phyloP scores from a whole-genome alignment of 2,888 invertebrate species.

The Sycophila texana region DNA sequence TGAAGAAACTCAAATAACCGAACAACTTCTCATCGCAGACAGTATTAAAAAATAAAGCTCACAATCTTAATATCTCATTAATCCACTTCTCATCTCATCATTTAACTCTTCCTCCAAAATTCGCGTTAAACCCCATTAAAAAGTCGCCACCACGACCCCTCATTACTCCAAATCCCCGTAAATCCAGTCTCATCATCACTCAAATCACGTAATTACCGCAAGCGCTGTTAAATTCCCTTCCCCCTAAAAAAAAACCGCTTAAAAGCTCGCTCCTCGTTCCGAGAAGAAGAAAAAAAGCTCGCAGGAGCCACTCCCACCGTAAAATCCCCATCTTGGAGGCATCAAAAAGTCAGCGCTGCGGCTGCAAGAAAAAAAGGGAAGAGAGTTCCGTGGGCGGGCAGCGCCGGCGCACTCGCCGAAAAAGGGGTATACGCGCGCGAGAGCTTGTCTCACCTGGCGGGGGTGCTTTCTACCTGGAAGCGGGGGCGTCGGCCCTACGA shows the following conservation, averaged over 20 bases:
- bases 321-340: conserved; percentile 17
- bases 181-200: conserved; percentile 21
- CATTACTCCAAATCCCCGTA: no score
- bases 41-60: no score
- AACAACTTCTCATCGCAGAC: no score
- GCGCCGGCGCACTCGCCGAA: background rate
- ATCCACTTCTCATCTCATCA: background rate
- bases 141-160: background rate
- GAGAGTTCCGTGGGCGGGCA: background rate
- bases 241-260: background rate
- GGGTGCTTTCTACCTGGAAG: background rate
- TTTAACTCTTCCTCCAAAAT: background rate
- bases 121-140: background rate
- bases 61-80: no score
- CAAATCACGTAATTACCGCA: conserved; percentile 45
- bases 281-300: background rate
- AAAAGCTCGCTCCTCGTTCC: no score
- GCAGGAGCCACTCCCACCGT: conserved; percentile 15
- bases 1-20: no score
- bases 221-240: background rate
- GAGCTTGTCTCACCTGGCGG: background rate
- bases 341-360: background rate
- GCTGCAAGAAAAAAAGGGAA: background rate
- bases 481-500: conserved; percentile 17
- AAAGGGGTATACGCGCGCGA: no score